These are phyloP conservation scores for Mycalesis mineus DNA, from an alignment of 2,888 invertebrate genomes.

Conservation along the genomic window DNA sequence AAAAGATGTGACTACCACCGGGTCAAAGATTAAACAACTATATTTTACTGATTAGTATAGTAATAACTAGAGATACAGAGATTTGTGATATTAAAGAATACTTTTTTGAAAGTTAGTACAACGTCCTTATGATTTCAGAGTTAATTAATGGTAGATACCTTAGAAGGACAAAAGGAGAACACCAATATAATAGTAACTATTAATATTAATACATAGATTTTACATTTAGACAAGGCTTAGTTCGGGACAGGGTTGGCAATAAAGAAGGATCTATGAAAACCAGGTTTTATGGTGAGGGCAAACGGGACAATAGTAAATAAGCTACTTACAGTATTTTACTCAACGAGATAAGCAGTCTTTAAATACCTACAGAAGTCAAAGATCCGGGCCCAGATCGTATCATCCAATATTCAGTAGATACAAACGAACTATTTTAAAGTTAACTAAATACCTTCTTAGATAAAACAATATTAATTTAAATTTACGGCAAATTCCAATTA, in stretches of 20 bases:
- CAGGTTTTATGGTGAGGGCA: not conserved
- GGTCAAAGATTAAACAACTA: constrained; percentile 44
- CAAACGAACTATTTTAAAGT: not conserved
- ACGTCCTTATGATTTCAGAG: constrained; percentile 67
- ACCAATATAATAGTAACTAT: constrained; percentile 69
- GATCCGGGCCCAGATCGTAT: no score
- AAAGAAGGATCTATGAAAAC: constrained; percentile 22
- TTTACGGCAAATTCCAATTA: not conserved
- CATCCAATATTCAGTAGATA: not conserved
- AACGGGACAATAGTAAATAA: not conserved
- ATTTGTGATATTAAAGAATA: constrained; percentile 76
- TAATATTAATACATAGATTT: constrained; percentile 35
- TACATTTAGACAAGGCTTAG: constrained; percentile 37
- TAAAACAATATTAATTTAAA: not conserved
- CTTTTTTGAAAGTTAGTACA: constrained; percentile 68
- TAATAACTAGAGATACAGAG: constrained; percentile 67
- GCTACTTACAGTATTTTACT: not conserved
- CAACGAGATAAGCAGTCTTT: not conserved
- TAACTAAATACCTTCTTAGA: not conserved
- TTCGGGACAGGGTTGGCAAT: constrained; percentile 35
- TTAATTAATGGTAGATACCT: constrained; percentile 59
- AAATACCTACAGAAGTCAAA: not conserved
- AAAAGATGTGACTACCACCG: constrained; percentile 44
- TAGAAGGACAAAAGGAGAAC: constrained; percentile 70
- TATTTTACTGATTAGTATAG: constrained; percentile 54